phyloP scores from a whole-genome alignment of 2,888 invertebrate genomes.

The Andricus curvator region DNA sequence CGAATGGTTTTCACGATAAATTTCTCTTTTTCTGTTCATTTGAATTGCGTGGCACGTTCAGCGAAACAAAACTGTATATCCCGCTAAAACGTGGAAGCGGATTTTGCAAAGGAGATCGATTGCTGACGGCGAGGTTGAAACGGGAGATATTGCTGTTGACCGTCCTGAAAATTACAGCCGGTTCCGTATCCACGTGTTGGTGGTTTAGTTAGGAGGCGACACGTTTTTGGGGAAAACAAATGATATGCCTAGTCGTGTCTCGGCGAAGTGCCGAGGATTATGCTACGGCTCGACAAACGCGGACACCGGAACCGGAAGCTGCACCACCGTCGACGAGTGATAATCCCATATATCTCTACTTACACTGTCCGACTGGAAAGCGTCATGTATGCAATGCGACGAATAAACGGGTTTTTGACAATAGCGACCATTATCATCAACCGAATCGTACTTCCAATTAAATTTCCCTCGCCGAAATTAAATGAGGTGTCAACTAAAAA shows the following conservation, averaged over 20 bases:
- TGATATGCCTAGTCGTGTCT: neutral
- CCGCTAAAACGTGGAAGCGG: neutral
- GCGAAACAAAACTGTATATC: slow-evolving; percentile 1
- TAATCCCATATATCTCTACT: slow-evolving; percentile 44
- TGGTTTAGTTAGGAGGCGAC: neutral
- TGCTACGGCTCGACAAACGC: slow-evolving; percentile 56
- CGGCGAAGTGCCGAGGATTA: slow-evolving; percentile 51
- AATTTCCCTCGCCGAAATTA: neutral
- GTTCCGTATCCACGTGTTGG: neutral
- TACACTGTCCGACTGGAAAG: slow-evolving; percentile 42
- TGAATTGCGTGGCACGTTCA: neutral
- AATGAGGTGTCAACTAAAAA: neutral
- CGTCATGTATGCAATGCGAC: slow-evolving; percentile 14
- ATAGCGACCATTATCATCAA: slow-evolving; percentile 11
- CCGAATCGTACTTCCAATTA: slow-evolving; percentile 1
- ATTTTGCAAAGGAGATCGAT: neutral
- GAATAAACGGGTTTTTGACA: slow-evolving; percentile 32
- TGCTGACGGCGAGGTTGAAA: neutral
- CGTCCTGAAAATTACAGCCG: neutral
- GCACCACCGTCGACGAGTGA: slow-evolving; percentile 43
- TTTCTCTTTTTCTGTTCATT: neutral
- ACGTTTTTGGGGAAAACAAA: slow-evolving; percentile 5
- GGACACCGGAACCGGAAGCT: slow-evolving; percentile 56
- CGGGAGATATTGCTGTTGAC: slow-evolving; percentile 3
- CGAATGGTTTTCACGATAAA: slow-evolving; percentile 2